Base-by-base conservation (phyloP, 2,888 invertebrate species). In the Acleris cristana region DNA sequence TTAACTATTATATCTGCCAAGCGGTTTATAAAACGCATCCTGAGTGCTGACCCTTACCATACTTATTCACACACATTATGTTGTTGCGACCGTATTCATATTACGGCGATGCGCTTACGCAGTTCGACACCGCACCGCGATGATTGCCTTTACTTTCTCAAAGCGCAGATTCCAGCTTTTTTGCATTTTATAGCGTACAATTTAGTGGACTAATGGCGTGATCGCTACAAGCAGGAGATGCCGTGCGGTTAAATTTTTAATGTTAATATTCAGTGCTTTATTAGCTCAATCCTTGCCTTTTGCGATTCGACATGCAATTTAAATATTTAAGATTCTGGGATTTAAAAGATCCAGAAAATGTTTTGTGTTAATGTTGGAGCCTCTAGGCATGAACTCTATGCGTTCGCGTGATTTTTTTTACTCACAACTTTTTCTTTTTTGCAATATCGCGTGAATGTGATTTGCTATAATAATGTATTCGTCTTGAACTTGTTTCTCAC, bases 151-250 rank as follows among this genome's bases (percentile, higher is more conserved):
- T 72, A 70, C 73, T 72, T 76, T 77, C 70, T 72, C 65, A 71
- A 70, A 69, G 70, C 69, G 72, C 60, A 65, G 81, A 84, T 82
- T 84, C 76, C 75, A 68, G 76, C 72, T 77, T 85, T 88, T 88
- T 87, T 87, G 82, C 84, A 84, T 87, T 84, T 85, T 86, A 88
- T 84, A 84, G 73, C 79, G 72, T 81, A 83, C 84, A 87, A 87
- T 88, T 88, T 88, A 81, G 79, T 78, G 70, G 77, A 74, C 80
- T 84, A 85, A 87, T 83, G 77, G 82, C 82, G 77, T 79, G 81
- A 84, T 85, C 79, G 84, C 80, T 79, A 83, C 82, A 85, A 76
- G 83, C 72, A 73, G 76, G 79, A 57, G 65, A 68, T 71, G 57
- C 71, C 71, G 71, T 81, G 84, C 76, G 81, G 81, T 79, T 78